Percentiles rank a stretch among this genome's conserved stretches.
These are phyloP conservation scores for Pemphigus obesinymphae DNA, from an alignment of 1,140 invertebrate genomes.

Conservation along the genomic window DNA sequence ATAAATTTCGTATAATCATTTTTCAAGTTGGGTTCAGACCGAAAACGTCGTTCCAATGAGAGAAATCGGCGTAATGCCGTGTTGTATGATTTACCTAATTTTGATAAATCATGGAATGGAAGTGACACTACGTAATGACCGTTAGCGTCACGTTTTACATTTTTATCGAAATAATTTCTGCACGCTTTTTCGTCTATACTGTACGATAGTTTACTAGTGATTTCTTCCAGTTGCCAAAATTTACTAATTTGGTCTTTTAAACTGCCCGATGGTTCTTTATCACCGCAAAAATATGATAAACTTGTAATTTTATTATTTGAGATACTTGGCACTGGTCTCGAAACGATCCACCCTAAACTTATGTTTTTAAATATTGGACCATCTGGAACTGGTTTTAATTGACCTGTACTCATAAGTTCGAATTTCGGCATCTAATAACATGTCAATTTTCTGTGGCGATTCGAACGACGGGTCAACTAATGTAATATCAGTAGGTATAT, in stretches of 20 bases:
- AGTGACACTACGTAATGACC: too few relatives aligned
- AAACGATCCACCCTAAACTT: not conserved
- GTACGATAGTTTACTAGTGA: not conserved
- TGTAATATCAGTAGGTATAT: not conserved
- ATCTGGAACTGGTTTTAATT: not conserved
- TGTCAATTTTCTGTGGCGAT: not conserved
- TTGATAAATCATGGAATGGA: not conserved
- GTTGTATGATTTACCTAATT: not conserved
- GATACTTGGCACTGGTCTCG: not conserved
- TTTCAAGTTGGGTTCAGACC: not conserved
- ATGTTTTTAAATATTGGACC: not conserved
- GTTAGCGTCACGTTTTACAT: not conserved
- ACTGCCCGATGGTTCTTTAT: not conserved
- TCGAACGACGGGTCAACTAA: not conserved
- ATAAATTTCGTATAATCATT: not conserved
- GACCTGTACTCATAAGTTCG: not conserved
- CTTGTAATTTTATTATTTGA: not conserved
- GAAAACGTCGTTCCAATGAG: not conserved
- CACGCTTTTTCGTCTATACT: not conserved
- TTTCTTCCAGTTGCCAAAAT: not conserved
- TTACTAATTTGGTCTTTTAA: not conserved
- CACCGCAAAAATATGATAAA: not conserved
- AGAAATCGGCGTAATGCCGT: not conserved
- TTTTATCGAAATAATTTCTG: not conserved
- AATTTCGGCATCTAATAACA: not conserved